A percentile compares a stretch with the other conserved stretches of the same genome.
Conservation (phyloP, 53 echinoderm and acorn worm genomes). For the Holothuria scabra region DNA sequence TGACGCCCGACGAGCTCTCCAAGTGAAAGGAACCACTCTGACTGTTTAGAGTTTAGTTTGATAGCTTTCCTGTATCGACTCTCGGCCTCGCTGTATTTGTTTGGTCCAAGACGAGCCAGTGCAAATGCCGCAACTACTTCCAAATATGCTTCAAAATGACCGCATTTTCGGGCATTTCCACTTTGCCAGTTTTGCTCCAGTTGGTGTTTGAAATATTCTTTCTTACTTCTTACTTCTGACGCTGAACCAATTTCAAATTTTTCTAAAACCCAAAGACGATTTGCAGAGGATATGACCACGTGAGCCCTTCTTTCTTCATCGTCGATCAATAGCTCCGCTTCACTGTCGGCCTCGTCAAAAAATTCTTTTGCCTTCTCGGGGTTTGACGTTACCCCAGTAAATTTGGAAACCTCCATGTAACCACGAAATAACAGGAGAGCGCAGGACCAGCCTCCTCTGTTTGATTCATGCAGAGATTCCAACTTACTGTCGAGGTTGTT, state of each 20-base stretch:
- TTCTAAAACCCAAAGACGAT: slow-evolving; percentile 5
- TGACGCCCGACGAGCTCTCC: slow-evolving; percentile 11
- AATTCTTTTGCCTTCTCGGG: neutral
- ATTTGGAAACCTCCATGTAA: slow-evolving; percentile 31
- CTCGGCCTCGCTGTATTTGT: slow-evolving; percentile 16
- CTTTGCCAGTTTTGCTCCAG: no score
- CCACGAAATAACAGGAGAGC: slow-evolving; percentile 18
- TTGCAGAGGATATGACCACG: neutral
- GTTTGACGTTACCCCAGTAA: neutral
- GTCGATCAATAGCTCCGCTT: slow-evolving; percentile 3
- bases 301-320: slow-evolving; percentile 21
- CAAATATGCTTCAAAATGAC: neutral
- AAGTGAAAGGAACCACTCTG: neutral
- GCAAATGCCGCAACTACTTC: slow-evolving; percentile 19
- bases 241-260: no score
- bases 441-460: neutral
- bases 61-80: slow-evolving; percentile 10
- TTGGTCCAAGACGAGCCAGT: slow-evolving; percentile 18
- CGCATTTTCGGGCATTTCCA: neutral
- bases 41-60: neutral
- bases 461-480: slow-evolving; percentile 9
- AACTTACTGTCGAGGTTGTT: slow-evolving; percentile 40
- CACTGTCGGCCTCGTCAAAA: slow-evolving; percentile 6
- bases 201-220: no score
- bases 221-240: no score